phyloP scores from a whole-genome alignment of 2,797 vertebrate genomes.

The Acridotheres tristis region DNA sequence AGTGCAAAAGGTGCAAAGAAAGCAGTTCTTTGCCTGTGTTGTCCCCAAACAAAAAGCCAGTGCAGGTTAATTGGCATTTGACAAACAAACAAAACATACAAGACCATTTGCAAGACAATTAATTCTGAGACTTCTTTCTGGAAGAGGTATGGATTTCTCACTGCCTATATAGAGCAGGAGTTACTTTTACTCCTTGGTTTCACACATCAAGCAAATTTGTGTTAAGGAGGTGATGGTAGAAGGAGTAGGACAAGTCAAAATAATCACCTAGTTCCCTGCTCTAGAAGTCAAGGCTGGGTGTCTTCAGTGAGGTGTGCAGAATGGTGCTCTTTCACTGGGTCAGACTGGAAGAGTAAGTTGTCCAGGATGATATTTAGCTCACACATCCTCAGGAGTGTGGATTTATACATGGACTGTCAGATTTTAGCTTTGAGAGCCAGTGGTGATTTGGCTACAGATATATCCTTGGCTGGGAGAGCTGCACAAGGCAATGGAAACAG shows the following conservation, averaged over 20 bases:
- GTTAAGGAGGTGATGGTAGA: neutral
- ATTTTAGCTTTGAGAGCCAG: neutral
- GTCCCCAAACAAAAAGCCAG: neutral
- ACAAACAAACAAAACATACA: neutral
- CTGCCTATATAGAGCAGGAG: neutral
- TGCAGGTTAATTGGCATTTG: accelerated
- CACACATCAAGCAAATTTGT: neutral
- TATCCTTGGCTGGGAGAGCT: neutral
- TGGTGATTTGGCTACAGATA: neutral
- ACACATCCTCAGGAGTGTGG: neutral
- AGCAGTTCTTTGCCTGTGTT: neutral
- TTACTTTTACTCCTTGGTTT: neutral
- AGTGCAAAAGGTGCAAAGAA: neutral
- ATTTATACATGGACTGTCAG: neutral
- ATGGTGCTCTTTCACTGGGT: neutral
- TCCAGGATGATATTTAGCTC: neutral
- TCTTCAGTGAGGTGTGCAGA: neutral
- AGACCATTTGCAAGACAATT: neutral
- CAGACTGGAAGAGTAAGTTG: neutral
- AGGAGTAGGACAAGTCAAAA: neutral
- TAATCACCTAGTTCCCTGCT: neutral
- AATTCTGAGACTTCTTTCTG: neutral
- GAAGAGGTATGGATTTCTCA: neutral
- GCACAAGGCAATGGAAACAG: neutral
- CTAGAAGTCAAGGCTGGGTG: neutral